phyloP scores from a whole-genome alignment of 2,888 invertebrate species.

The Choreutis nemorana region DNA sequence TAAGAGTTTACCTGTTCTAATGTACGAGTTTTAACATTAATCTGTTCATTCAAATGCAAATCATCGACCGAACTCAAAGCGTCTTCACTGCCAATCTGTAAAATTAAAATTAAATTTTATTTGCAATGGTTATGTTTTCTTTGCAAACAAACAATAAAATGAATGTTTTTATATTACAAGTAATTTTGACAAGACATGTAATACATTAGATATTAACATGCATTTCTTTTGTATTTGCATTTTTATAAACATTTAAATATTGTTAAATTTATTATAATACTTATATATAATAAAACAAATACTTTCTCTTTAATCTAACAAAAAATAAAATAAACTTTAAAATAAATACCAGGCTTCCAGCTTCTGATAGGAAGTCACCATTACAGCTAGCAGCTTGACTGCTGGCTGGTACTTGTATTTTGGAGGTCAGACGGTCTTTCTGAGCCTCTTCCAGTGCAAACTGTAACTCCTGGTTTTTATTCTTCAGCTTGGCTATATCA shows the following conservation, averaged over 20 bases:
- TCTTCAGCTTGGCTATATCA: slow-evolving; percentile 65
- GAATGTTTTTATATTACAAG: not conserved
- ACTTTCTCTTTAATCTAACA: not conserved
- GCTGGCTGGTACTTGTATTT: slow-evolving; percentile 33
- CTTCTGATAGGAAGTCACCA: slow-evolving; percentile 63
- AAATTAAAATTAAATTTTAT: slow-evolving; percentile 6
- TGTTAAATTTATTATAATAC: slow-evolving; percentile 2
- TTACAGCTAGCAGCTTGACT: slow-evolving; percentile 59
- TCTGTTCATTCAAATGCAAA: slow-evolving; percentile 48
- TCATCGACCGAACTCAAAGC: slow-evolving; percentile 66
- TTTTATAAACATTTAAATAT: not conserved
- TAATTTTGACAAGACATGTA: not conserved
- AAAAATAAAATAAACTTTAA: slow-evolving; percentile 1
- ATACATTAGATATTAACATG: not conserved
- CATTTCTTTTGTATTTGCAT: no score
- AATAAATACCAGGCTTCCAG: slow-evolving; percentile 63
- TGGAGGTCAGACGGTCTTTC: slow-evolving; percentile 41
- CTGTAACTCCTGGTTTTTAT: slow-evolving; percentile 61
- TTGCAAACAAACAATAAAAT: not conserved
- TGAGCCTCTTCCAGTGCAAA: slow-evolving; percentile 44
- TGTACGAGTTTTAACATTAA: slow-evolving; percentile 43
- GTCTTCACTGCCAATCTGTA: slow-evolving; percentile 70
- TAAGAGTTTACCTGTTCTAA: slow-evolving; percentile 54
- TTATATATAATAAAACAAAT: slow-evolving; percentile 4
- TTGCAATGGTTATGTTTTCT: not conserved